Base-by-base conservation (phyloP, 1,140 invertebrate genomes). In the Chymomyza costata region DNA sequence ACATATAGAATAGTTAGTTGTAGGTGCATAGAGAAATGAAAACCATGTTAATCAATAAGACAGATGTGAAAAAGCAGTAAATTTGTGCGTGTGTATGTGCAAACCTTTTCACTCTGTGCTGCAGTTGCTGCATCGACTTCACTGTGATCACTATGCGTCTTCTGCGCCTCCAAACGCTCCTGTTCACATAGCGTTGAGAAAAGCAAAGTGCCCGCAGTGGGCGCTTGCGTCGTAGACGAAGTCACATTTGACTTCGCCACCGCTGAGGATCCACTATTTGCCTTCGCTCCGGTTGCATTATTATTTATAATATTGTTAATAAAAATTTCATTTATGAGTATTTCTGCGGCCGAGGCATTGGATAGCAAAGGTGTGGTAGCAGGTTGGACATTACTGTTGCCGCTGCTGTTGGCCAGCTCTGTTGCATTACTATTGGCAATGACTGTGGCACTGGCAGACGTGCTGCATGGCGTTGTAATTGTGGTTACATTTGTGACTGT, bases 101-200 rank as follows among this genome's bases (percentile, higher is more conserved):
- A 80, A 80, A 80, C 73, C 73, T 80, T 80, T 80, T 78, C 71
- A 49, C 60, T 65, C 19, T 52, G 52, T 50, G 68, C 55, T 37
- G 52, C 67, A 13, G 15, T 10, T 16, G 35, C 35, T 6, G 16
- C 35, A 73, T 80, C 74, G 31, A 68, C 68, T 58, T 78, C 67
- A 34, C 63, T 73, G 18, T 73, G 50, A 47, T 48, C 55, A 40
- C 43, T 25, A 7, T 49, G 25, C 40, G 82, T 28, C 32, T 83
- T 57, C 61, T 87, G 87, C 19, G 76, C 65, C 30, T 78, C 83
- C 41, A 87, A 86, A 15, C 88, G 88, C 69, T 89, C 87, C 30
- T 89, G 88, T 6, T 89, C 88, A 39, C 88, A 87, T 59, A 89
- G 88, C 34, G 87, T 89, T 21, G 88, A 88, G 65, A 88, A 89